Evolutionary conservation across 2,888 invertebrate species (phyloP), one percentile per base, ranked within the genome.

Genomic region (Nomada fucata): DNA sequence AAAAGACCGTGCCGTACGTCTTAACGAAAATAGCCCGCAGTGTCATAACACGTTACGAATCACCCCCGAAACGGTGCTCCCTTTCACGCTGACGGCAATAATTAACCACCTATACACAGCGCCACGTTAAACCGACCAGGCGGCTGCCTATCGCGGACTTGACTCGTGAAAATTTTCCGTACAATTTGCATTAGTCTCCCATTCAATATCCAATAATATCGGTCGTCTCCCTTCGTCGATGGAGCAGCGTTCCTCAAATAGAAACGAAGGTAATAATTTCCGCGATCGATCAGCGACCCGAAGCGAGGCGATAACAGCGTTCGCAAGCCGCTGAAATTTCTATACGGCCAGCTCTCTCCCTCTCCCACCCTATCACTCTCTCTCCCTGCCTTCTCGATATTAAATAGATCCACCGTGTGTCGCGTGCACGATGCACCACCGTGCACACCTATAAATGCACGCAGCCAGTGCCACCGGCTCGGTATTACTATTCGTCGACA

Each of bases 401-500:
- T 61, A 69, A 42, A 68, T 15, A 55, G 55, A 61, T 69, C 59
- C 53, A 50, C 29, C 7, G 1, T 5, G 36, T 64, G 20, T 29
- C 42, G 59, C 20, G 26, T 29, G 50, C 53, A 26, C 59, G 23
- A 44, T 47, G 47, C 47, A 47, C 9, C 20, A 36, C 20, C 36
- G 42, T n/a, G 50, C 42, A 65, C 67, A 29, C 53, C 63, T 44
- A 26, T 2, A 4, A 60, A 76, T 64, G 69, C 60, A 72, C 15
- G 47, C 20, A n/a, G 52, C 11, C 55, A 29, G 69, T 18, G 53
- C 18, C 23, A 44, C 10, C 55, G 23, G 55, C 64, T 68, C 42
- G 70, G 73, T 59, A 70, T 80, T 79, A 77, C 75, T 84, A 84
- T 84, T 87, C 81, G 76, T 74, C 63, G 79, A 69, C 83, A 84